These are phyloP conservation scores for Atta colombica DNA, from an alignment of 1,140 invertebrate genomes.

Conservation along the genomic window DNA sequence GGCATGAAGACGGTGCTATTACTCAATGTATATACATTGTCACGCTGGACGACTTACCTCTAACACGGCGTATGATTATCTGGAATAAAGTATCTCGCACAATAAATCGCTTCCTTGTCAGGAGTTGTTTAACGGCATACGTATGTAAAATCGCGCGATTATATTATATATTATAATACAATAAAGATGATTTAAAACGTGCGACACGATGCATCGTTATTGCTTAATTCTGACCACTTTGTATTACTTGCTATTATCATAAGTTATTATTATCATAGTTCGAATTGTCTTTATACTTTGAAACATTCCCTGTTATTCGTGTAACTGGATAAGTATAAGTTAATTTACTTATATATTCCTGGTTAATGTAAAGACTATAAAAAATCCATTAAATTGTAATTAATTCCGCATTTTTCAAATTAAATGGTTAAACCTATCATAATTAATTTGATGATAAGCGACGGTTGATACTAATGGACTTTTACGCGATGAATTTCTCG, in stretches of 20 bases:
- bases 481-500: neutral
- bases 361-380: neutral
- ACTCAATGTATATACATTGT: conserved; percentile 73
- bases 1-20: conserved; percentile 62
- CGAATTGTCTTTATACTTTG: neutral
- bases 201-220: conserved; percentile 56
- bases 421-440: neutral
- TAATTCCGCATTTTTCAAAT: neutral
- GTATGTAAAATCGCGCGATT: conserved; percentile 67
- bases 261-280: neutral
- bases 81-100: conserved; percentile 72
- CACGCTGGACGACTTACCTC: conserved; percentile 69
- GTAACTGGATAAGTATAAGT: neutral
- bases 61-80: conserved; percentile 75
- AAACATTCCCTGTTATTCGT: neutral
- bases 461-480: neutral
- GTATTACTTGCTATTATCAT: neutral
- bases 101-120: conserved; percentile 77
- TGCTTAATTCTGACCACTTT: conserved; percentile 21
- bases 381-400: neutral
- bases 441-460: conserved; percentile 2
- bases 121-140: conserved; percentile 68
- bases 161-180: conserved; percentile 34
- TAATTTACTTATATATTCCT: neutral
- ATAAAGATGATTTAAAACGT: conserved; percentile 48